Conservation (phyloP, 2,113 vertebrate species). For the Falco punctatus region DNA sequence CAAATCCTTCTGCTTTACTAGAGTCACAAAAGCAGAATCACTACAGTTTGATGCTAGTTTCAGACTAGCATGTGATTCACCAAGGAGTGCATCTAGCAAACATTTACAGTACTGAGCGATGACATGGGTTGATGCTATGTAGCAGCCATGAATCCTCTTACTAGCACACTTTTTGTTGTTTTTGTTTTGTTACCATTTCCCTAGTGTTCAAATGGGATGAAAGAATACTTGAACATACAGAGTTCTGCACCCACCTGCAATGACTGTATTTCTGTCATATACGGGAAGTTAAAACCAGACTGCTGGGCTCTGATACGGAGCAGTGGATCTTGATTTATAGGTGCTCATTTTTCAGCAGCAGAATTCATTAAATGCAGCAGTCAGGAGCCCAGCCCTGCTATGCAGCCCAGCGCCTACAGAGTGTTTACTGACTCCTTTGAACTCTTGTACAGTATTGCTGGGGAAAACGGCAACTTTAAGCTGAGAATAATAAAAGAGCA, state of each 20-base stretch:
- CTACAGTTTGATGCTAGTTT: neutral
- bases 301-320: neutral
- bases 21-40: neutral
- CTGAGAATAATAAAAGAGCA: neutral
- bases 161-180: neutral
- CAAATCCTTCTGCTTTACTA: neutral
- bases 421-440: neutral
- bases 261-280: neutral
- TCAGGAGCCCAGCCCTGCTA: neutral
- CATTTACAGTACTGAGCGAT: fast-evolving
- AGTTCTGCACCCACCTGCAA: neutral
- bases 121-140: neutral
- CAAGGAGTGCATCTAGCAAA: neutral
- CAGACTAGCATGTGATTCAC: neutral
- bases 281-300: neutral
- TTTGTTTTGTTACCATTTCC: neutral
- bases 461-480: neutral
- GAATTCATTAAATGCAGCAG: neutral
- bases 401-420: neutral
- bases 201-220: neutral
- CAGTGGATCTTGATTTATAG: neutral
- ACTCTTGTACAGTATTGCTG: neutral
- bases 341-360: neutral
- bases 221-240: neutral
- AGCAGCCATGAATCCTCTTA: neutral